Conservation (phyloP, 2,113 vertebrate genomes). For the Pteronura brasiliensis region DNA sequence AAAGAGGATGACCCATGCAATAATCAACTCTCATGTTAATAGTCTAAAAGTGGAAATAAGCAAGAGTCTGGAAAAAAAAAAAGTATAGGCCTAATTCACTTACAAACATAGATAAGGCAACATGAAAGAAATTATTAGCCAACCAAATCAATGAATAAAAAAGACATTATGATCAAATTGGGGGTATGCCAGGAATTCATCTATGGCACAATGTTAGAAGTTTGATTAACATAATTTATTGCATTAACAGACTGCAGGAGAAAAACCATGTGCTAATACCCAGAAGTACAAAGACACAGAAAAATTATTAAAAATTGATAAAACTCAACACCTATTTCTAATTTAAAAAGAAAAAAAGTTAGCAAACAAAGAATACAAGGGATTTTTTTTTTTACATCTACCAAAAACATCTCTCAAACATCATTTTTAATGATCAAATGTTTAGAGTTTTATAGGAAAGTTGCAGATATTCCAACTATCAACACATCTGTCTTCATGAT, state of each 20-base stretch:
- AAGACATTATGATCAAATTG: background rate
- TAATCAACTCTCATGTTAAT: background rate
- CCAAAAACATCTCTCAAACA: background rate
- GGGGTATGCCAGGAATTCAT: background rate
- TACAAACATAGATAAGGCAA: background rate
- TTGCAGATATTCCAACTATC: background rate
- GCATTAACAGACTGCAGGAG: background rate
- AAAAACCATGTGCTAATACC: background rate
- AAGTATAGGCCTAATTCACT: background rate
- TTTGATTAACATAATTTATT: background rate
- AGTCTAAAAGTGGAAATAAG: background rate
- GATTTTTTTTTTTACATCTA: background rate
- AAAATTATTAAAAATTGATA: slow-evolving; percentile 8
- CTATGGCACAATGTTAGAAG: background rate
- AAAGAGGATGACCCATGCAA: background rate
- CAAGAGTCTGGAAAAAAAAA: background rate
- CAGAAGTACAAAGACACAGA: background rate
- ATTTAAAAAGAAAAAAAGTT: background rate
- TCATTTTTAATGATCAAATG: background rate
- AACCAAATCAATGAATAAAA: background rate
- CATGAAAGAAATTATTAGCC: background rate
- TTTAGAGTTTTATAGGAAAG: background rate
- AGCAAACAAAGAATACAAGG: background rate
- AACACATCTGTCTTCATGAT: background rate
- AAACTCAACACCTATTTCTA: background rate